Evolutionary conservation across 2,888 invertebrate genomes (phyloP).

Genomic region (Orchesellides sinensis): DNA sequence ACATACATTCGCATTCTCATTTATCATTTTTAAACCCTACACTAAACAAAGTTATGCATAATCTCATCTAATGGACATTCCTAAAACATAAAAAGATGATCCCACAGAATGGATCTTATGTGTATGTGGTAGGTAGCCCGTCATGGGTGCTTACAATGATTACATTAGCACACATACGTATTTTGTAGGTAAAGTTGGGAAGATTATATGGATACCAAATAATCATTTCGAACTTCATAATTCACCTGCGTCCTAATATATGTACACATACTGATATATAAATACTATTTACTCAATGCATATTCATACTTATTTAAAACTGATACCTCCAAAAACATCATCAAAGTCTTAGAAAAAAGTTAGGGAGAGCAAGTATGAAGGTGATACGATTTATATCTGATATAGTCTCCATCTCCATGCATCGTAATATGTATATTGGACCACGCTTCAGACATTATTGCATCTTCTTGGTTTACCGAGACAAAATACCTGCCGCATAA

Average conservation of each 20-base stretch:
- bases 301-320: not conserved
- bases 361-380: conserved; percentile 6
- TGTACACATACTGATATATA: not conserved
- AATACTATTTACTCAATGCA: not conserved
- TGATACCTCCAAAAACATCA: not conserved
- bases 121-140: conserved; percentile 13
- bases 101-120: not conserved
- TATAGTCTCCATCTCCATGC: no score
- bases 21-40: conserved; percentile 2
- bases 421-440: no score
- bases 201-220: not conserved
- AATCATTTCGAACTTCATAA: not conserved
- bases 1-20: conserved; percentile 3
- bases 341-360: not conserved
- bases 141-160: conserved; percentile 5
- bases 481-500: not conserved
- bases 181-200: no score
- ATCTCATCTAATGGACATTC: conserved; percentile 22
- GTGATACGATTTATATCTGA: no score
- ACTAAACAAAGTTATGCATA: conserved; percentile 17
- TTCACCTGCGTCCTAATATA: conserved; percentile 4
- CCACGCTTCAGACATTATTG: no score
- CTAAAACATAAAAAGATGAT: conserved; percentile 35
- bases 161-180: not conserved
- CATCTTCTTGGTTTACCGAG: not conserved